These are phyloP conservation scores for Hirtodrosophila alboralis DNA, from an alignment of 2,888 invertebrate genomes.

Conservation along the genomic window DNA sequence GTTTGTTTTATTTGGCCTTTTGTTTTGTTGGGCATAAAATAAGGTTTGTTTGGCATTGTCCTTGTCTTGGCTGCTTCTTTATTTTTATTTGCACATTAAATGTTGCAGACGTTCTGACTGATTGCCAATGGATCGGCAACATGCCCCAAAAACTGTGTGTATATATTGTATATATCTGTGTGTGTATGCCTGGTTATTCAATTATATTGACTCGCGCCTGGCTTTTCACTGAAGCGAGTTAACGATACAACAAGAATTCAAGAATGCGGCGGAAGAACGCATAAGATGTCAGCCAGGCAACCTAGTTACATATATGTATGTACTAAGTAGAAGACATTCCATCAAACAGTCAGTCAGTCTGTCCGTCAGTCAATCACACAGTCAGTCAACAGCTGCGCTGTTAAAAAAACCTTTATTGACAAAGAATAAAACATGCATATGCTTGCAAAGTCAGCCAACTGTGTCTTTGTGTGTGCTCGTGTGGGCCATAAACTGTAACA, in stretches of 20 bases:
- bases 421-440: slow-evolving; percentile 70
- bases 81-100: slow-evolving; percentile 76
- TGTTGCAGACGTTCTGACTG: slow-evolving; percentile 70
- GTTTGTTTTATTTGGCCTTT: slow-evolving; percentile 53
- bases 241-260: slow-evolving; percentile 47
- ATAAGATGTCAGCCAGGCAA: slow-evolving; percentile 44
- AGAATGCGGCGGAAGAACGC: slow-evolving; percentile 15
- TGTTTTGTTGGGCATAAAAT: slow-evolving; percentile 67
- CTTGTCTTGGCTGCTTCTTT: slow-evolving; percentile 51
- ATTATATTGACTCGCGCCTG: slow-evolving; percentile 77
- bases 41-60: slow-evolving; percentile 72
- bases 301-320: slow-evolving; percentile 5
- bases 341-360: slow-evolving; percentile 17
- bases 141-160: slow-evolving; percentile 28
- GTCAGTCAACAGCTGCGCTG: slow-evolving; percentile 30
- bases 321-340: slow-evolving; percentile 25
- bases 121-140: slow-evolving; percentile 63
- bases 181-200: slow-evolving; percentile 60
- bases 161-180: too few species aligned
- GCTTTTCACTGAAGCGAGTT: slow-evolving; percentile 62
- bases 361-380: slow-evolving; percentile 25
- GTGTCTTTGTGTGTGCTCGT: slow-evolving; percentile 15
- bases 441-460: slow-evolving; percentile 1
- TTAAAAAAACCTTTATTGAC: slow-evolving; percentile 64
- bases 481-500: slow-evolving; percentile 61